Evolutionary conservation across 2,113 vertebrate genomes (phyloP).

Genomic region (Neopipo cinnamomea): DNA sequence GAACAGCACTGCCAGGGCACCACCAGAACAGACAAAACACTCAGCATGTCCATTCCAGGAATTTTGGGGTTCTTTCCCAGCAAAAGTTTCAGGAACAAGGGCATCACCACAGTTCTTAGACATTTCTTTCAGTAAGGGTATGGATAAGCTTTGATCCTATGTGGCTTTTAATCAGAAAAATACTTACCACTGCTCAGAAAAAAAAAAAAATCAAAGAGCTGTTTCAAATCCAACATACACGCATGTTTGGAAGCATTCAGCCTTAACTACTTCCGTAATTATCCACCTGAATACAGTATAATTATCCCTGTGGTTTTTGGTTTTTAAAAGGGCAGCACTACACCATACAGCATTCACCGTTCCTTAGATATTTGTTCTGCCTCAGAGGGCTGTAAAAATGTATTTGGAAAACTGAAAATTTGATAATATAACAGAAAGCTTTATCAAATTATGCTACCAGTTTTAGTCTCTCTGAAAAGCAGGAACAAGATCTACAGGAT

Average conservation of each 20-base stretch:
- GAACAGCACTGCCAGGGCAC: background rate
- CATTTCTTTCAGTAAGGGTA: background rate
- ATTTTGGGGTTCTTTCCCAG: rapidly evolving
- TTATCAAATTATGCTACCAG: background rate
- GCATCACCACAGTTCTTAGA: background rate
- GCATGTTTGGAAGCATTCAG: background rate
- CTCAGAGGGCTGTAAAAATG: background rate
- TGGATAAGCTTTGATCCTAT: background rate
- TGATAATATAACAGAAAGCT: background rate
- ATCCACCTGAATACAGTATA: background rate
- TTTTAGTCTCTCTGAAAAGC: background rate
- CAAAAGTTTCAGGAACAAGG: background rate
- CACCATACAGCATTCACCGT: rapidly evolving
- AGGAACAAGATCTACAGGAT: background rate
- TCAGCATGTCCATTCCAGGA: background rate
- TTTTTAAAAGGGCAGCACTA: background rate
- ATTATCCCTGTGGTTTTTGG: background rate
- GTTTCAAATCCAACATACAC: background rate
- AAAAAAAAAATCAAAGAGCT: background rate
- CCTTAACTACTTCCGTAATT: background rate
- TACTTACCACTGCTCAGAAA: background rate
- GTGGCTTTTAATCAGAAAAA: background rate
- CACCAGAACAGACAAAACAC: background rate
- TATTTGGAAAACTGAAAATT: background rate
- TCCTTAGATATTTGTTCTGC: background rate